These are phyloP conservation scores for Acestrorhynchus altus DNA, from an alignment of 2,797 vertebrate species.

Conservation along the genomic window DNA sequence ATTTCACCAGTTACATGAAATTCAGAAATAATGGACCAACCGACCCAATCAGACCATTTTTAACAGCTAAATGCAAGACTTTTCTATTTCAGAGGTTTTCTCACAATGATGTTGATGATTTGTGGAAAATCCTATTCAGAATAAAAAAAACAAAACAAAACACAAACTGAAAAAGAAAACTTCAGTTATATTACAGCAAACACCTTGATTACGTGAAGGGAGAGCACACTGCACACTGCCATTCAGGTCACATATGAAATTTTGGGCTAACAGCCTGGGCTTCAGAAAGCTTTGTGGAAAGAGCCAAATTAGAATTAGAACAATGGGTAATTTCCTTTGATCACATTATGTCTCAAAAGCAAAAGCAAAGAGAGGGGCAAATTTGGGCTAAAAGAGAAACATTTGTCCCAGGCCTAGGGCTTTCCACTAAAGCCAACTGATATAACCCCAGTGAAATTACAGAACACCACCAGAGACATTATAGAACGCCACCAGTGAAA, in stretches of 20 bases:
- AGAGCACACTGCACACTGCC: background rate
- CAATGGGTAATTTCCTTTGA: slow-evolving; percentile 50
- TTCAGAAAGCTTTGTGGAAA: slow-evolving; percentile 3
- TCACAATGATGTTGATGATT: too few species aligned
- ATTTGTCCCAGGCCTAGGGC: slow-evolving; percentile 41
- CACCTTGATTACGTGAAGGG: background rate
- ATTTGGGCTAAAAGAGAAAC: slow-evolving; percentile 55
- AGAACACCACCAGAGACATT: too few species aligned
- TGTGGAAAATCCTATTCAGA: too few species aligned
- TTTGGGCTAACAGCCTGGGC: slow-evolving; percentile 11
- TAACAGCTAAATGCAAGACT: too few species aligned
- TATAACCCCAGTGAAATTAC: slow-evolving; percentile 28
- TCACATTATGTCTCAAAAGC: slow-evolving; percentile 53
- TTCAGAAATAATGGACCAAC: too few species aligned
- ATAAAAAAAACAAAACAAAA: too few species aligned
- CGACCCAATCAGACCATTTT: too few species aligned
- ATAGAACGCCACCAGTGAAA: too few species aligned
- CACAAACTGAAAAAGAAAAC: too few species aligned
- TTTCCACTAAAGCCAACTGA: slow-evolving; percentile 31
- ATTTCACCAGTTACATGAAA: too few species aligned
- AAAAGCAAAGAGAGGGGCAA: slow-evolving; percentile 30
- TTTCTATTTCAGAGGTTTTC: too few species aligned
- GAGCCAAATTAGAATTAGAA: slow-evolving; percentile 52
- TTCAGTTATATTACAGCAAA: too few species aligned
- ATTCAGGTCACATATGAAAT: slow-evolving; percentile 9